Evolutionary conservation across 2,113 vertebrate genomes (phyloP).

Genomic region (Pithys albifrons): DNA sequence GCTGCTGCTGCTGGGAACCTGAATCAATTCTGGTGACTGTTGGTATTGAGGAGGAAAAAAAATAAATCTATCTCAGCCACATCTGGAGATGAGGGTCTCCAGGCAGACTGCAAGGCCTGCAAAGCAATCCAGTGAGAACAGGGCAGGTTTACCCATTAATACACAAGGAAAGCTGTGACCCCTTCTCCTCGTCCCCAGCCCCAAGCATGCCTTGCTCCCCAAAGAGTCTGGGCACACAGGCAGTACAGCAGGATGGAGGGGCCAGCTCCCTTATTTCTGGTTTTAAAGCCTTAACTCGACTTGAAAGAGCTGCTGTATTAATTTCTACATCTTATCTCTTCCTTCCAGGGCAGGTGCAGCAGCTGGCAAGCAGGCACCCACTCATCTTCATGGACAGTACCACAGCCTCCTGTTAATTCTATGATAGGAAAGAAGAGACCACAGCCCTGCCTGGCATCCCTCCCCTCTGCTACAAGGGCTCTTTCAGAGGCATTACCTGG

Average conservation of each 20-base stretch:
- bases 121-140: background rate
- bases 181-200: background rate
- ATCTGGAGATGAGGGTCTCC: background rate
- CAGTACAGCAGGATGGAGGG: background rate
- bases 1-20: background rate
- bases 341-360: conserved; percentile 17
- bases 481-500: background rate
- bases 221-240: background rate
- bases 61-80: background rate
- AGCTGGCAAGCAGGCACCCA: background rate
- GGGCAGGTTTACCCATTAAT: background rate
- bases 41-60: background rate
- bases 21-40: background rate
- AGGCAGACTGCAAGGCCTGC: background rate
- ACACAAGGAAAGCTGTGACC: background rate
- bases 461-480: background rate
- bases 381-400: background rate
- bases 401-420: background rate
- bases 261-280: background rate
- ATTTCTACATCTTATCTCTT: conserved; percentile 1
- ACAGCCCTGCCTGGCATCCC: background rate
- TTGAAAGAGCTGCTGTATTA: background rate
- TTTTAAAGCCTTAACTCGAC: background rate
- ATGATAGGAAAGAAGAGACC: background rate
- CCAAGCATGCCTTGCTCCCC: background rate